These are phyloP conservation scores for Cladopsammia gracilis DNA, from an alignment of 64 coral and sea anemone species.

Conservation along the genomic window DNA sequence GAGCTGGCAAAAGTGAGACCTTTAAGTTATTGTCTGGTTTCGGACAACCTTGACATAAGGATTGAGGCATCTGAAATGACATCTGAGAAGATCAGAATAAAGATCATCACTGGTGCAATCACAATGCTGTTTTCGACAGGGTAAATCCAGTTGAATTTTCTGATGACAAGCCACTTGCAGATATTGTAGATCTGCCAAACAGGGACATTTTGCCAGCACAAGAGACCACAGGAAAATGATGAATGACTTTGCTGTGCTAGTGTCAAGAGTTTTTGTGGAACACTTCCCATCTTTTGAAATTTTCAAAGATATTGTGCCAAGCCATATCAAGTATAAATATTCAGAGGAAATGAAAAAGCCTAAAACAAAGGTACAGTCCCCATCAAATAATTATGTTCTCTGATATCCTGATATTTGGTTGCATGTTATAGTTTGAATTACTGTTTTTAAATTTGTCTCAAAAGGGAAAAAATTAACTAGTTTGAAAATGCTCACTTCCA, in stretches of 20 bases:
- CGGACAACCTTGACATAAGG: constrained; percentile 47
- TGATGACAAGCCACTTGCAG: constrained; percentile 45
- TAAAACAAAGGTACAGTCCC: too few species aligned
- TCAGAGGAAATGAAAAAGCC: constrained; percentile 21
- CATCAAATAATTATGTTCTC: too few species aligned
- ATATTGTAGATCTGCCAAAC: constrained; percentile 41
- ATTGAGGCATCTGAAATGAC: constrained; percentile 53
- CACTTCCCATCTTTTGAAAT: constrained; percentile 38
- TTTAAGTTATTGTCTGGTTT: constrained; percentile 10
- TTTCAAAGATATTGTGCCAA: constrained; percentile 18
- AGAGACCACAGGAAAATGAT: neutral
- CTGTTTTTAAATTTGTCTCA: too few species aligned
- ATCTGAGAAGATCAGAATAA: constrained; percentile 63
- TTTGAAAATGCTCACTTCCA: too few species aligned
- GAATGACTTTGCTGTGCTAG: neutral
- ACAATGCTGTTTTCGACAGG: constrained; percentile 35
- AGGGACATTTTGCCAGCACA: neutral
- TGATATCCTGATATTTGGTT: too few species aligned
- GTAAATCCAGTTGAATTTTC: neutral
- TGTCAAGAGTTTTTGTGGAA: constrained; percentile 8
- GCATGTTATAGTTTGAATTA: too few species aligned
- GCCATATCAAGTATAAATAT: constrained; percentile 36
- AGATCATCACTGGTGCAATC: constrained; percentile 70
- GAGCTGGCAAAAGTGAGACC: neutral
- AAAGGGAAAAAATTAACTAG: too few species aligned